Percentiles rank a stretch among this genome's conserved stretches.
phyloP scores from a whole-genome alignment of 2,888 invertebrate species.

The Eurytoma adleriae region DNA sequence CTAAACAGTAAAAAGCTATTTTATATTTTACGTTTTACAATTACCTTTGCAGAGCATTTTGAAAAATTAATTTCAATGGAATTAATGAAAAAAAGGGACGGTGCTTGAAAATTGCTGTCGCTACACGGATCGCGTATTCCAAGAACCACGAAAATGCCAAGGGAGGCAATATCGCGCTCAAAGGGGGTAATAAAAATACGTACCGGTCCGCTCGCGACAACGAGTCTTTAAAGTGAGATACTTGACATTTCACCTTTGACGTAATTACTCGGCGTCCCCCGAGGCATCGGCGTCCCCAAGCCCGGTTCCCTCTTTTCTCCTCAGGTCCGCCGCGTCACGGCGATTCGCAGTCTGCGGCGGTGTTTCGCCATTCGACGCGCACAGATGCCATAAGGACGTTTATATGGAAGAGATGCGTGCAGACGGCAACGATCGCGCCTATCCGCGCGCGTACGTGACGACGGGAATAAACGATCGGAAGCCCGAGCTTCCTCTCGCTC shows the following conservation, averaged over 20 bases:
- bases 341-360: neutral
- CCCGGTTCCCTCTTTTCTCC: neutral
- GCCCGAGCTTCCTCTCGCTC: constrained; percentile 2
- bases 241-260: constrained; percentile 48
- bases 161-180: neutral
- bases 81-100: no score
- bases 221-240: constrained; percentile 45
- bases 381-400: constrained; percentile 14
- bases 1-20: no score
- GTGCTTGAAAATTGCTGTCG: no score
- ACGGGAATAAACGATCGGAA: constrained; percentile 63
- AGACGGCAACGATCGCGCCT: constrained; percentile 43
- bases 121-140: no score
- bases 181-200: constrained; percentile 36
- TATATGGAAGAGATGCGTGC: neutral
- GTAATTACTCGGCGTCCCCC: constrained; percentile 37
- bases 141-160: neutral
- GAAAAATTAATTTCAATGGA: neutral
- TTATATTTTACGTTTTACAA: no score
- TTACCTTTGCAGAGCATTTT: no score
- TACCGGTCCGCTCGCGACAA: constrained; percentile 11
- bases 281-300: neutral
- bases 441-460: constrained; percentile 63
- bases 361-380: constrained; percentile 43
- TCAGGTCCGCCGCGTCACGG: neutral